Conservation (phyloP, 2,888 invertebrate species). For the Cheilosia scutellata region DNA sequence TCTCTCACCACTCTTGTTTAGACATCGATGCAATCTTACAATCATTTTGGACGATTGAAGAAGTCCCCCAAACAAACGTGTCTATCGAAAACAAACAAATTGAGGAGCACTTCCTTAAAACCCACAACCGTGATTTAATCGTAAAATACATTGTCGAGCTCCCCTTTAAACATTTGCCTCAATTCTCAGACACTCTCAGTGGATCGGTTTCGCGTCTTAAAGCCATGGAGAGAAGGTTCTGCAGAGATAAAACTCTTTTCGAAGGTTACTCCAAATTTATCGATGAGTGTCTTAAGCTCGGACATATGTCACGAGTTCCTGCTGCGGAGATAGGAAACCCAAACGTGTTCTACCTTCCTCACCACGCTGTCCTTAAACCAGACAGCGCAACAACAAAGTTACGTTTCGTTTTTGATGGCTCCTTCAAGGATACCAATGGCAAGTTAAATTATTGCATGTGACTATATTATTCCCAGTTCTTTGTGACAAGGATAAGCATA, state of each 20-base stretch:
- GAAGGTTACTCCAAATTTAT: not conserved
- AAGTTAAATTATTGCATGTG: too few relatives aligned
- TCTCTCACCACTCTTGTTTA: not conserved
- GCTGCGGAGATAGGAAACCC: constrained; percentile 9
- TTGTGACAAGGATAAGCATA: too few relatives aligned
- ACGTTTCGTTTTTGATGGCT: too few relatives aligned
- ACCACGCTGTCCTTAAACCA: constrained; percentile 1
- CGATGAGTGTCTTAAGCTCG: not conserved
- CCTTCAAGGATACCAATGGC: not conserved
- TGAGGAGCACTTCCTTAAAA: not conserved
- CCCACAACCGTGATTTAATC: not conserved
- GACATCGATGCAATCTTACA: not conserved
- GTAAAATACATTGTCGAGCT: constrained; percentile 1
- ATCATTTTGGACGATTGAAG: too few relatives aligned
- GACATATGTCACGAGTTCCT: constrained; percentile 1
- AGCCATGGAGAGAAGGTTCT: not conserved
- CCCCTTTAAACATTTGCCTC: not conserved
- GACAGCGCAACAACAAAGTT: constrained; percentile 2
- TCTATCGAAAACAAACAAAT: not conserved
- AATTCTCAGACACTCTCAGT: not conserved
- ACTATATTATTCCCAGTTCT: too few relatives aligned
- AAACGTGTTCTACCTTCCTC: not conserved
- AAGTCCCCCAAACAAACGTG: not conserved
- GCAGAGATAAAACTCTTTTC: not conserved
- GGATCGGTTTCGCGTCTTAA: constrained; percentile 4